These are phyloP conservation scores for Embiotoca jacksoni DNA, from an alignment of 2,113 vertebrate genomes.

Conservation along the genomic window DNA sequence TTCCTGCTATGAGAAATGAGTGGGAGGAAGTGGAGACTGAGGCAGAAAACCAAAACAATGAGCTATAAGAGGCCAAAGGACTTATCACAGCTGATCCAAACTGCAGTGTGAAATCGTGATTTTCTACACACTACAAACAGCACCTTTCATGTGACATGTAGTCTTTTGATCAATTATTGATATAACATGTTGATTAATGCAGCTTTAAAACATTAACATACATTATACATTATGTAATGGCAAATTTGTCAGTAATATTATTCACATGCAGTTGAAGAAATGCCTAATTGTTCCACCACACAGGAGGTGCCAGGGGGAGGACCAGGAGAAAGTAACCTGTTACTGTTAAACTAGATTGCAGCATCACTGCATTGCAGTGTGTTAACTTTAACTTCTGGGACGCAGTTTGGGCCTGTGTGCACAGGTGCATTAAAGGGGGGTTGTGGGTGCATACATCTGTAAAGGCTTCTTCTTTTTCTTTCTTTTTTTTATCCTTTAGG, in stretches of 20 bases:
- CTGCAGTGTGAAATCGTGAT: neutral
- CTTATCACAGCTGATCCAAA: neutral
- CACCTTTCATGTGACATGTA: neutral
- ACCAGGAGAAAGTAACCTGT: conserved; percentile 2
- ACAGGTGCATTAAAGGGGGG: neutral
- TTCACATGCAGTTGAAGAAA: conserved; percentile 5
- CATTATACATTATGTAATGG: no score
- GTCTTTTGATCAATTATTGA: neutral
- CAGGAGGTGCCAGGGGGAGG: conserved; percentile 7
- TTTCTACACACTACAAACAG: neutral
- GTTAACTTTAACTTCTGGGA: conserved; percentile 34
- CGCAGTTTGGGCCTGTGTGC: neutral
- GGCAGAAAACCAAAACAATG: neutral
- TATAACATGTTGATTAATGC: neutral
- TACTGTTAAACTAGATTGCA: conserved; percentile 9
- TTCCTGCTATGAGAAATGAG: no score
- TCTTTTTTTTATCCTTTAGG: neutral
- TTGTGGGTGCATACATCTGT: neutral
- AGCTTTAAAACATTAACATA: neutral
- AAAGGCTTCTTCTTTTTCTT: neutral
- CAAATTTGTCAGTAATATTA: neutral
- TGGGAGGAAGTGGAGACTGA: no score
- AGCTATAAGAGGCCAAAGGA: neutral
- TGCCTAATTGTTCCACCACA: conserved; percentile 12
- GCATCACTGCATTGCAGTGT: conserved; percentile 51